Conservation (phyloP, 2,797 vertebrate species). For the Botia kubotai region DNA sequence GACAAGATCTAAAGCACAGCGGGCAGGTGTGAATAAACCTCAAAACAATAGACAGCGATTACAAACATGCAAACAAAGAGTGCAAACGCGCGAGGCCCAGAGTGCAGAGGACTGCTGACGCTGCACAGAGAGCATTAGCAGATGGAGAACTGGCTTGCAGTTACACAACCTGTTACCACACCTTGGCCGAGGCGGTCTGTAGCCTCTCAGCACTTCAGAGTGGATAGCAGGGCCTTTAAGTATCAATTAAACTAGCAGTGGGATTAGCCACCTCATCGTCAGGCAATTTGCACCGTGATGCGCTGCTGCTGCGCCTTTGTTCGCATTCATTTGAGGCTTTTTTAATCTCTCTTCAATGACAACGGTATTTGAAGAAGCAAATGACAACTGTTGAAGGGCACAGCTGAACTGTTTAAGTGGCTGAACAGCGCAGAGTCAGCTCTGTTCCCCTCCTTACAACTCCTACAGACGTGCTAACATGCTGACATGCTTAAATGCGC, state of each 20-base stretch:
- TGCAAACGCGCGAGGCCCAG: slow-evolving; percentile 38
- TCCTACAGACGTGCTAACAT: background rate
- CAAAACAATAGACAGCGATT: slow-evolving; percentile 60
- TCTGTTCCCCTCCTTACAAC: background rate
- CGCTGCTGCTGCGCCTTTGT: slow-evolving; percentile 86
- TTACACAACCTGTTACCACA: slow-evolving; percentile 81
- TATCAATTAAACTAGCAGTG: slow-evolving; percentile 91
- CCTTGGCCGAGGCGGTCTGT: slow-evolving; percentile 88
- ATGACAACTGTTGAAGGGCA: slow-evolving; percentile 82
- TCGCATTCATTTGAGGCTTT: slow-evolving; percentile 86
- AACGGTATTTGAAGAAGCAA: slow-evolving; percentile 84
- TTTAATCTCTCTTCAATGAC: slow-evolving; percentile 75
- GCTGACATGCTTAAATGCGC: background rate
- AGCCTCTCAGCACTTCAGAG: slow-evolving; percentile 89
- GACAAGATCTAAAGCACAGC: background rate
- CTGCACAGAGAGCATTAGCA: slow-evolving; percentile 83
- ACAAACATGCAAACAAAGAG: slow-evolving; percentile 79
- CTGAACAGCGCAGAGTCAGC: background rate
- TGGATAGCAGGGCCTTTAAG: slow-evolving; percentile 88
- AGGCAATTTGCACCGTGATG: slow-evolving; percentile 91
- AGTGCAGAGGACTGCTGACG: slow-evolving; percentile 74
- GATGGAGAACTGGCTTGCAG: slow-evolving; percentile 82
- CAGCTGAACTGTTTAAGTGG: slow-evolving; percentile 46
- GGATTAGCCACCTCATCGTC: slow-evolving; percentile 89
- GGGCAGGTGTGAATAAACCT: slow-evolving; percentile 26